Evolutionary conservation across 1,140 invertebrate species (phyloP), one percentile per base, ranked within the genome.

Genomic region (Sitodiplosis mosellana): DNA sequence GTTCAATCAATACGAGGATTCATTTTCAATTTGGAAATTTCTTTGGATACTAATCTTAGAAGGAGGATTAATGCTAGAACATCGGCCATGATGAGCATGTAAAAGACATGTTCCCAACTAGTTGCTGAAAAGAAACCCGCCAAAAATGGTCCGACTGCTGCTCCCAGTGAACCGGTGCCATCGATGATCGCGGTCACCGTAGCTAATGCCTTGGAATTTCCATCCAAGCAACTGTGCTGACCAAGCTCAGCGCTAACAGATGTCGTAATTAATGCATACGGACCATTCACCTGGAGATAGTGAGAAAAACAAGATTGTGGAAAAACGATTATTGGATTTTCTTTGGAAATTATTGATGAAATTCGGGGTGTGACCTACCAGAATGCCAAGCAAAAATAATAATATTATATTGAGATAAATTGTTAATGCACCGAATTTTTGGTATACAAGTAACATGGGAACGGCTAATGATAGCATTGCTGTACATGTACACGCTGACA

Each of bases 131-230:
- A 78, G 8, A 90, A 65, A n/a, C 89, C 90, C 2, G 90, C 88
- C 36, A 95, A 56, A 48, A 93, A 65, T 1, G 92, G 91, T 2
- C 91, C 91, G 42, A 95, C 70, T 0, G 90, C 90, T 62, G 65
- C 56, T 83, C 81, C 83, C 48, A 93, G 81, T 45, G 87, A 92
- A 1, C 91, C 91, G 5, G 90, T 96, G 33, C 92, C 92, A 68
- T 96, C 93, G 47, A 97, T 95, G 54, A 97, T 94, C 10, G 92
- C 87, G 12, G 92, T 91, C 1, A 97, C 92, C 1, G 92, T 96
- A 2, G 92, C 90, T 41, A 97, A 63, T 11, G 92, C 92, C 65
- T 84, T 87, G 0, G 87, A 69, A 69, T 90, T 89, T 1, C 83
- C 83, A 47, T 79, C 74, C 37, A 96, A 68, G 51, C 78, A 83